A percentile compares a stretch with the other conserved stretches of the same genome.
Evolutionary conservation across 2,888 invertebrate genomes (phyloP).

Genomic region (Philereme transversata): DNA sequence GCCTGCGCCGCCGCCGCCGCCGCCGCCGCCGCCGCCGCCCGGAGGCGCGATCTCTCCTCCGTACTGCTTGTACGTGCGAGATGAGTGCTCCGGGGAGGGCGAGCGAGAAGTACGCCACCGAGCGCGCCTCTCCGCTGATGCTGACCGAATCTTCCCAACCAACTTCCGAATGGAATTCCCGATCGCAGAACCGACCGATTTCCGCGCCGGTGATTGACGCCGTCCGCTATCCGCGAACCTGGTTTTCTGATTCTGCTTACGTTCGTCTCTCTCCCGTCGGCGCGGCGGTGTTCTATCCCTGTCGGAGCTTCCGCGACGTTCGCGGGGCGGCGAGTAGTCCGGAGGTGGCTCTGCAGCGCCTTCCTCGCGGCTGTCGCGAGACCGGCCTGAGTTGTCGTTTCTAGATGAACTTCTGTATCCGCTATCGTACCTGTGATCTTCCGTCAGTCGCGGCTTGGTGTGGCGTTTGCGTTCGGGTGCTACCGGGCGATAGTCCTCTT

Average conservation of each 20-base stretch:
- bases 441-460: constrained; percentile 79
- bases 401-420: constrained; percentile 84
- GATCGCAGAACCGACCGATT: constrained; percentile 85
- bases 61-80: constrained; percentile 80
- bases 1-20: constrained; percentile 63
- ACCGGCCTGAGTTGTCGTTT: constrained; percentile 79
- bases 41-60: constrained; percentile 78
- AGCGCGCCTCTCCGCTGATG: constrained; percentile 86
- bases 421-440: constrained; percentile 82
- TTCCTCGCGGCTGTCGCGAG: constrained; percentile 75
- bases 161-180: constrained; percentile 92
- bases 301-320: constrained; percentile 71
- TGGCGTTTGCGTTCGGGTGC: constrained; percentile 87
- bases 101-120: constrained; percentile 85
- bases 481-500: constrained; percentile 81
- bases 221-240: constrained; percentile 84
- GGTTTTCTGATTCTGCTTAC: constrained; percentile 88
- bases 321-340: constrained; percentile 87
- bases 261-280: constrained; percentile 77
- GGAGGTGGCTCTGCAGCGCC: constrained; percentile 87
- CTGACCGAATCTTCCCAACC: constrained; percentile 92
- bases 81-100: constrained; percentile 84
- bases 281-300: constrained; percentile 74
- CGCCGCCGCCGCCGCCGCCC: constrained; percentile 60
- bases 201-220: constrained; percentile 70